Evolutionary conservation across 2,888 invertebrate genomes (phyloP).

Genomic region (Harpalus rubripes): DNA sequence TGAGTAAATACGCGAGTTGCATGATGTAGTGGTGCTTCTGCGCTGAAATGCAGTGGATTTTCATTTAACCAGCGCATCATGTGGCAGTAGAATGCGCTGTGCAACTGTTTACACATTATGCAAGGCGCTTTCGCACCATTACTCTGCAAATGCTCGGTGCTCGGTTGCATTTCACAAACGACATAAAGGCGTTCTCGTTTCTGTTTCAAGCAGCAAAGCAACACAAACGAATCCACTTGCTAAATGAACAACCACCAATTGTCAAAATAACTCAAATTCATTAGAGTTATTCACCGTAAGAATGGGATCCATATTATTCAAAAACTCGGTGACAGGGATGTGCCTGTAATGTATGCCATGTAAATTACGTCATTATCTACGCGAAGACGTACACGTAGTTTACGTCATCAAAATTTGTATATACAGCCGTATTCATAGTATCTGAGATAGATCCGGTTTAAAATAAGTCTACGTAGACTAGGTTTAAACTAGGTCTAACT

Average conservation of each 20-base stretch:
- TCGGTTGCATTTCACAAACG: conserved; percentile 1
- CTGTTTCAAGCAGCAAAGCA: neutral
- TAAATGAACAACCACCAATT: neutral
- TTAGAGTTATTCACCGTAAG: neutral
- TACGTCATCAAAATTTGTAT: no score
- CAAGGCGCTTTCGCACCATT: neutral
- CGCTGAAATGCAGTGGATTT: neutral
- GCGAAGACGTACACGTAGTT: no score
- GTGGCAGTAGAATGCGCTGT: neutral
- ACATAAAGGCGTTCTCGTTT: neutral
- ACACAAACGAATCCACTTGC: neutral
- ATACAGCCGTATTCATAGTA: no score
- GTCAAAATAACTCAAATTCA: neutral
- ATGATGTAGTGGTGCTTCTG: no score
- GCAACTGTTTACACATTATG: neutral
- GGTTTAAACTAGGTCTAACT: no score
- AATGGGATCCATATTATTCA: neutral
- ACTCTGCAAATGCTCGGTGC: neutral
- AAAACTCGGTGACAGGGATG: no score
- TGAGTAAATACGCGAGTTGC: no score
- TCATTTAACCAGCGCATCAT: neutral
- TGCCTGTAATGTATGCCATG: no score
- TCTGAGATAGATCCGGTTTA: no score
- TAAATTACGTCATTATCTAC: no score
- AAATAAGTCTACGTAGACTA: no score